phyloP scores from a whole-genome alignment of 53 echinoderm and acorn worm species.

The Pentamera pediparva region DNA sequence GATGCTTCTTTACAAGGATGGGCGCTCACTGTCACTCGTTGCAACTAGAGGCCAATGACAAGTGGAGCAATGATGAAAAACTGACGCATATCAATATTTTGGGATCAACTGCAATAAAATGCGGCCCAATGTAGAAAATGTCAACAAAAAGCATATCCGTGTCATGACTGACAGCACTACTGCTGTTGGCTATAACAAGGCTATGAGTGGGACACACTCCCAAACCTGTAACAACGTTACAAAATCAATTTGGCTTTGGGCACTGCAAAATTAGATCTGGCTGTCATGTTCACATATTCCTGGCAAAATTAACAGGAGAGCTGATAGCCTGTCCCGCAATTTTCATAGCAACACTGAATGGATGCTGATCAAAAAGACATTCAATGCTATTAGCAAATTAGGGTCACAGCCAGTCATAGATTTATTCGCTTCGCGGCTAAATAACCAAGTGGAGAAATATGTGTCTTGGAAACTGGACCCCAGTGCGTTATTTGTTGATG shows the following conservation, averaged over 20 bases:
- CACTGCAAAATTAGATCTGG: too few species aligned
- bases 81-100: background rate
- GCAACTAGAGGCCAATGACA: background rate
- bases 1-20: conserved; percentile 27
- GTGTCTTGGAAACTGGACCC: conserved; percentile 65
- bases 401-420: conserved; percentile 4
- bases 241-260: conserved; percentile 5
- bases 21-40: conserved; percentile 12
- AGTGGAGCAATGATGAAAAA: conserved; percentile 18
- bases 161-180: conserved; percentile 7
- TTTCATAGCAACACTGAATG: conserved; percentile 20
- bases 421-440: too few species aligned
- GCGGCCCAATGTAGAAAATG: too few species aligned
- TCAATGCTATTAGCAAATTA: background rate
- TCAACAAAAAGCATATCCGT: conserved; percentile 6
- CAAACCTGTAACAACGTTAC: too few species aligned
- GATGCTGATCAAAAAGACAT: background rate
- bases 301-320: too few species aligned
- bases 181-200: conserved; percentile 8
- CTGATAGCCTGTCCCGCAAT: background rate
- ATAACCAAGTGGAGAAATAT: conserved; percentile 13
- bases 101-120: conserved; percentile 5
- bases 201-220: too few species aligned
- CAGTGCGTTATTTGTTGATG: too few species aligned
- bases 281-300: too few species aligned